These are phyloP conservation scores for Chelon labrosus DNA, from an alignment of 2,797 vertebrate species.

Conservation along the genomic window DNA sequence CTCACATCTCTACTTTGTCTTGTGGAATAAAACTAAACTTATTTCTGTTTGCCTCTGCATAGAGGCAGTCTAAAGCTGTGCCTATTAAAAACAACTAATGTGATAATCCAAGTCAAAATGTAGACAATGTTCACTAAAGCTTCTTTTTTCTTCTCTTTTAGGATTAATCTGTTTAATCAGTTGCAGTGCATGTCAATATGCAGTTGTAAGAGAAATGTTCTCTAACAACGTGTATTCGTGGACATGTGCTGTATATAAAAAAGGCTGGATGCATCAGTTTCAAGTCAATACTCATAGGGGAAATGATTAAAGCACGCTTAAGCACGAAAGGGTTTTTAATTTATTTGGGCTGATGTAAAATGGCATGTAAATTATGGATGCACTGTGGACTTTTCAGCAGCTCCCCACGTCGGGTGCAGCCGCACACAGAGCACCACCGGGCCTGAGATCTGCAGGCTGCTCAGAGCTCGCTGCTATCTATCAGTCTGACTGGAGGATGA, in stretches of 20 bases:
- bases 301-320: slow-evolving; percentile 6
- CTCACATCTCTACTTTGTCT: too few species aligned
- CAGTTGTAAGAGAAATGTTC: too few species aligned
- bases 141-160: not conserved
- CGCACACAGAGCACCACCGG: not conserved
- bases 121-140: not conserved
- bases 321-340: slow-evolving; percentile 20
- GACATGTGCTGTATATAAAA: too few species aligned
- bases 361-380: slow-evolving; percentile 33
- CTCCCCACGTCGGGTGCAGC: slow-evolving; percentile 10
- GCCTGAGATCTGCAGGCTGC: slow-evolving; percentile 12
- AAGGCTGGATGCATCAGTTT: not conserved
- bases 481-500: slow-evolving; percentile 26
- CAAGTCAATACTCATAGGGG: not conserved
- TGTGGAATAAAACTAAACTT: too few species aligned
- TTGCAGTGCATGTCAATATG: not conserved
- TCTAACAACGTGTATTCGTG: too few species aligned
- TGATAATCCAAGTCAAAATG: not conserved
- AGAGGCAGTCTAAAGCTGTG: too few species aligned
- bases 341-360: slow-evolving; percentile 25
- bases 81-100: not conserved
- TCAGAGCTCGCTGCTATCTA: not conserved
- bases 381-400: slow-evolving; percentile 8
- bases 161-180: not conserved
- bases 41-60: too few species aligned